These are phyloP conservation scores for Thamnaconus septentrionalis DNA, from an alignment of 2,113 vertebrate genomes.

Conservation along the genomic window DNA sequence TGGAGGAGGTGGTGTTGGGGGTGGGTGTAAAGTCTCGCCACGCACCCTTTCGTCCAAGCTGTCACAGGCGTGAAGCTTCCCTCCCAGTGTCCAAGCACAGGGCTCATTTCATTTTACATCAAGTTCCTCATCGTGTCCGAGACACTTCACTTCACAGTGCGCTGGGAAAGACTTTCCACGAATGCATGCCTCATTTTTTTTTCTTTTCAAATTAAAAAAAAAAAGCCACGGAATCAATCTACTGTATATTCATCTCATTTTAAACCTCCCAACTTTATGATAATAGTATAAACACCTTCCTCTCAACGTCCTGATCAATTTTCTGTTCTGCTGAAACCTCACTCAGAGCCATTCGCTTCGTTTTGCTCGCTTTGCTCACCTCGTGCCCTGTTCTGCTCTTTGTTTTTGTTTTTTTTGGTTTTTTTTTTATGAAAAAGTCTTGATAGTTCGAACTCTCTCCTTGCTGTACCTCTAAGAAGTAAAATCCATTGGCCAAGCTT, in stretches of 20 bases:
- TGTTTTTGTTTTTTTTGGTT: too few species aligned
- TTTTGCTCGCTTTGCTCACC: too few species aligned
- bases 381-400: too few species aligned
- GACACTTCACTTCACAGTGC: neutral
- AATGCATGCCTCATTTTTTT: neutral
- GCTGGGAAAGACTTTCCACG: neutral
- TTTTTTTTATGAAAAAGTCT: too few species aligned
- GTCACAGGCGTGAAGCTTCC: slow-evolving; percentile 19
- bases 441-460: too few species aligned
- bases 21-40: slow-evolving; percentile 20
- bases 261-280: neutral
- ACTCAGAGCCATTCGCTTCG: too few species aligned
- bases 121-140: too few species aligned
- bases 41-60: slow-evolving; percentile 25
- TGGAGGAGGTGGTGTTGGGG: slow-evolving; percentile 40
- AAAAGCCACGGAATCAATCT: neutral
- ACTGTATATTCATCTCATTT: neutral
- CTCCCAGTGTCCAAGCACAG: neutral
- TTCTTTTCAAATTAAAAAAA: neutral
- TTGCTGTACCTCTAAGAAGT: too few species aligned
- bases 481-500: too few species aligned
- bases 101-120: neutral
- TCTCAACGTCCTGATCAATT: too few species aligned
- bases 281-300: too few species aligned
- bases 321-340: too few species aligned